Evolutionary conservation across 2,113 vertebrate species (phyloP), one percentile per base, ranked within the genome.

Genomic region (Elgaria multicarinata): DNA sequence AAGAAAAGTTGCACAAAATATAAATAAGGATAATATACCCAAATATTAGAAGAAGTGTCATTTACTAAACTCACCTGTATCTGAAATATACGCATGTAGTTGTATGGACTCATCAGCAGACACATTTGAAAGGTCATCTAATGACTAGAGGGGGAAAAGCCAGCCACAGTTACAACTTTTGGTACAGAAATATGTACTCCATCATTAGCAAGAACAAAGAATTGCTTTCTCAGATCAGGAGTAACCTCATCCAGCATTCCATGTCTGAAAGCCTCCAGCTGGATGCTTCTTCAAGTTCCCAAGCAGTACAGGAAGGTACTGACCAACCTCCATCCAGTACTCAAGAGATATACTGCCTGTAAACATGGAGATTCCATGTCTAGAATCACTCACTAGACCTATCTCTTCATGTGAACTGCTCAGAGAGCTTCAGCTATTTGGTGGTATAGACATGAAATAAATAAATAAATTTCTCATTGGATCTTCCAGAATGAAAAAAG

Each of bases 71-170:
- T 95, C 97, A 99, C 99, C 99, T 74, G 99, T 99, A 94, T 99
- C 99, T n/a, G 99, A 99, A 96, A 99, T 99, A 91, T 98, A 99
- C 53, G 99, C 99, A 78, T 98, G 97, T 44, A 99, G 97, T 90
- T 98, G 98, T 94, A 98, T 88, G 83, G 95, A 93, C 83, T 99
- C 99, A 92, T 99, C 99, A 92, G 98, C 95, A 96, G 98, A 97
- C 83, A 98, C 97, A 92, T 96, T 99, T 91, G 97, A 98, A 95
- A 99, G 98, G 95, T 99, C 99, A 95, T 99, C 99, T 95, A 99
- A 97, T 88, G 98, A 99, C 99, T 99, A 89, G 67, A 96, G 91
- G 12, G 50, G 90, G 87, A 89, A 89, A 16, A 55, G 62, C 76
- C 24, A 55, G 62, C 76, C 14, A 90, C 3, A 39, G 9, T 79